Evolutionary conservation across 2,797 vertebrate species (phyloP).

Genomic region (Poeciliopsis presidionis): DNA sequence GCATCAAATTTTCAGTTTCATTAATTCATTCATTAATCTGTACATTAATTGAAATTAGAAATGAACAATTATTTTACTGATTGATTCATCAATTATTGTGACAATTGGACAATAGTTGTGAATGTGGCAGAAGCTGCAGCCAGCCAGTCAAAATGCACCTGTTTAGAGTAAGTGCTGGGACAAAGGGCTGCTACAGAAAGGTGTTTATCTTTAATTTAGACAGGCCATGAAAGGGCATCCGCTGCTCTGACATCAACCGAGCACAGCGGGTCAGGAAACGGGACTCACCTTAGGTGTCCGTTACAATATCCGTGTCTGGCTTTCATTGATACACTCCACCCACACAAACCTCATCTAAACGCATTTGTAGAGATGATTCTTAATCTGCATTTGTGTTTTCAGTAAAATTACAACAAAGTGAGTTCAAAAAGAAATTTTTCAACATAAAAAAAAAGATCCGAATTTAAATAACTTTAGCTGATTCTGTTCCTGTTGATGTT

Average conservation of each 20-base stretch:
- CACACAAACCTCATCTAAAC: neutral
- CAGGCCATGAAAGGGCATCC: constrained; percentile 68
- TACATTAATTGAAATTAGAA: neutral
- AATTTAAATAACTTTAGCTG: constrained; percentile 6
- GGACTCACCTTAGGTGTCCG: constrained; percentile 56
- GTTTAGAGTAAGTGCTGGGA: constrained; percentile 64
- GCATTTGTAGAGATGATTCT: neutral
- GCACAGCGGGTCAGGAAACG: constrained; percentile 26
- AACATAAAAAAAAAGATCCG: neutral
- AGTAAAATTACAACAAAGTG: neutral
- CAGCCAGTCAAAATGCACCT: constrained; percentile 56
- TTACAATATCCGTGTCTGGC: constrained; percentile 73
- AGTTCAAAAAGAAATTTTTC: neutral
- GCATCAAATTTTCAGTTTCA: neutral
- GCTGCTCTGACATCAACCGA: constrained; percentile 49
- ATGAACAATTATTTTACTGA: no score
- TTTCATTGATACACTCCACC: constrained; percentile 47
- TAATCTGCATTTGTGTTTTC: neutral
- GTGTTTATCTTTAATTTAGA: constrained; percentile 79
- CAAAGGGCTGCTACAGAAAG: constrained; percentile 50
- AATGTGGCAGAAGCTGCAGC: constrained; percentile 32
- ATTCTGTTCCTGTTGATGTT: constrained; percentile 46
- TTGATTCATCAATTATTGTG: no score
- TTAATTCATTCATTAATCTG: neutral
- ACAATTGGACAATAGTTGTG: neutral